phyloP scores from a whole-genome alignment of 1,140 invertebrate species.

The Drosophila melanica region DNA sequence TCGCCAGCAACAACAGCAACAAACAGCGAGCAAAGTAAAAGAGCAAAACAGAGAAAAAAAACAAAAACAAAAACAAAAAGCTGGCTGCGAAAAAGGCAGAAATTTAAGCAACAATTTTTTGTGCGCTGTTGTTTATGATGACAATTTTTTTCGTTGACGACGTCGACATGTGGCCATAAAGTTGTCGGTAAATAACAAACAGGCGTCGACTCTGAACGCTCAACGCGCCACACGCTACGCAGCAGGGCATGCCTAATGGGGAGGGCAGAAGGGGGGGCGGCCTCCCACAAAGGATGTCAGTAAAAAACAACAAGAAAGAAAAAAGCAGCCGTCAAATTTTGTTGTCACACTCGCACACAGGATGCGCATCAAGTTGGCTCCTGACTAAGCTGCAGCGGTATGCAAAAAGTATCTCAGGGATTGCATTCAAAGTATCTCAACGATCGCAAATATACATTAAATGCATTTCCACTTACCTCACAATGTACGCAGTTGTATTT shows the following conservation, averaged over 20 bases:
- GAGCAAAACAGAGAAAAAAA: constrained; percentile 27
- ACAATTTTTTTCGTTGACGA: constrained; percentile 60
- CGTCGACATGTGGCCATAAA: constrained; percentile 77
- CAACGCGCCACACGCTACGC: constrained; percentile 1
- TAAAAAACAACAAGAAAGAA: not conserved
- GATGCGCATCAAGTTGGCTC: constrained; percentile 1
- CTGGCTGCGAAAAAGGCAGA: constrained; percentile 21
- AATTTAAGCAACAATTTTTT: constrained; percentile 72
- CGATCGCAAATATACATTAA: constrained; percentile 14
- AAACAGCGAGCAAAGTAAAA: constrained; percentile 13
- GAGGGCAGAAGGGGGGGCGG: not conserved
- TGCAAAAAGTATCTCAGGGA: constrained; percentile 33
- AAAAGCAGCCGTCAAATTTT: constrained; percentile 31
- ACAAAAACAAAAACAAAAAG: too few species aligned
- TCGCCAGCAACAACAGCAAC: constrained; percentile 50
- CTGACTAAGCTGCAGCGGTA: constrained; percentile 7
- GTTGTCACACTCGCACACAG: constrained; percentile 5
- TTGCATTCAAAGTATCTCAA: constrained; percentile 7
- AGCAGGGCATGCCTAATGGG: not conserved
- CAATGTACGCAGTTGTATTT: constrained; percentile 20
- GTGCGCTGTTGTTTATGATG: constrained; percentile 72
- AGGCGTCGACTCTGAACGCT: constrained; percentile 44
- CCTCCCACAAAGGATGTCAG: constrained; percentile 28
- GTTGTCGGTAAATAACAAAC: constrained; percentile 80
- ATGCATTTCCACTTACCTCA: constrained; percentile 26